Evolutionary conservation across 2,888 invertebrate species (phyloP).

Genomic region (Syrphus vitripennis): DNA sequence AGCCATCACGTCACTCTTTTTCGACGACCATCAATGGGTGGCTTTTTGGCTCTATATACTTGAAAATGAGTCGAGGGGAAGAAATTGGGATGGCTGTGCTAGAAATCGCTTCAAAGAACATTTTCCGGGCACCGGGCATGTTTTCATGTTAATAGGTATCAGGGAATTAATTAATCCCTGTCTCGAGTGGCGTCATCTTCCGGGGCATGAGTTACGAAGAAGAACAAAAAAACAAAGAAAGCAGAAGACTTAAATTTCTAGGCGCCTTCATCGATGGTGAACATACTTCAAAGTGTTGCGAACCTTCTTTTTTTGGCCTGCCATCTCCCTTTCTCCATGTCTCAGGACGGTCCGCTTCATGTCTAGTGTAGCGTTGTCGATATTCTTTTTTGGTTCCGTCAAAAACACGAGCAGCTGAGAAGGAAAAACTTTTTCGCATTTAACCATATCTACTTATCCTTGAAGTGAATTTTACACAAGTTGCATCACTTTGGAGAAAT

Average conservation of each 20-base stretch:
- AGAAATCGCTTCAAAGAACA: conserved; percentile 47
- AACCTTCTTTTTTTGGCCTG: conserved; percentile 3
- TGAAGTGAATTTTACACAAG: conserved; percentile 40
- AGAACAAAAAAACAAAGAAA: background rate
- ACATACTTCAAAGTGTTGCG: background rate
- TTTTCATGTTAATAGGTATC: conserved; percentile 68
- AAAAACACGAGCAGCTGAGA: conserved; percentile 44
- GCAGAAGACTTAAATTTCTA: conserved; percentile 35
- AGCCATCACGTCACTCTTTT: conserved; percentile 42
- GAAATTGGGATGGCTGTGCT: background rate
- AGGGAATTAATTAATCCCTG: conserved; percentile 70
- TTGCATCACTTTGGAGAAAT: conserved; percentile 25
- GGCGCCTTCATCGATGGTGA: conserved; percentile 54
- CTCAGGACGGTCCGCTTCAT: background rate
- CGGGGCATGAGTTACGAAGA: background rate
- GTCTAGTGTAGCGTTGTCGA: background rate
- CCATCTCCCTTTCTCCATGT: conserved; percentile 16
- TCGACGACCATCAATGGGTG: conserved; percentile 39
- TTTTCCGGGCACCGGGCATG: conserved; percentile 52
- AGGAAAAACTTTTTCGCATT: conserved; percentile 31
- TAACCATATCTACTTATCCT: background rate
- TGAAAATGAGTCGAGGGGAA: background rate
- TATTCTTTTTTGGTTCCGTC: conserved; percentile 29
- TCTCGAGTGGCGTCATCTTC: conserved; percentile 45
- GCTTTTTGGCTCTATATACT: background rate